These are phyloP conservation scores for Macquaria ambigua DNA, from an alignment of 2,113 vertebrate genomes.

Conservation along the genomic window DNA sequence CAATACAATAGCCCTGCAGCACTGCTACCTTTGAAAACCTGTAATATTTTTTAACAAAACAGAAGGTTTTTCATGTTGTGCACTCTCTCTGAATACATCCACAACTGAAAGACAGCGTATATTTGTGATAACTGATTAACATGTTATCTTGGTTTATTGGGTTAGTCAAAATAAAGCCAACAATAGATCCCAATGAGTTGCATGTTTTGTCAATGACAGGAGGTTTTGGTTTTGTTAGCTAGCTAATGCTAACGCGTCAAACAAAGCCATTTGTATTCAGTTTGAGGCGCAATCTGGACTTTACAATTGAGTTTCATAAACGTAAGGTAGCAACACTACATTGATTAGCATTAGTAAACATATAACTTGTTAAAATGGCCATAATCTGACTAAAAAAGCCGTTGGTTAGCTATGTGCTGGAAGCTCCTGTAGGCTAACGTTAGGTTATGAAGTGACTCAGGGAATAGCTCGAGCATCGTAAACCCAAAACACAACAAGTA, in stretches of 20 bases:
- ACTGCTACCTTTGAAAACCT: neutral
- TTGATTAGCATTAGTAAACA: fast-evolving
- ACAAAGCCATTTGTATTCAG: neutral
- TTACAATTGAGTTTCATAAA: neutral
- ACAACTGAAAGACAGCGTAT: neutral
- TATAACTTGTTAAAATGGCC: neutral
- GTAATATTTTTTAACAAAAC: neutral
- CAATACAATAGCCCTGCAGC: neutral
- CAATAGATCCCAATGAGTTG: neutral
- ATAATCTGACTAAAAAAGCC: neutral
- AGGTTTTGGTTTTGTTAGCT: constrained; percentile 29
- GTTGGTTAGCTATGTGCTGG: constrained; percentile 1
- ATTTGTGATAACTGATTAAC: neutral
- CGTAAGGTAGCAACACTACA: neutral
- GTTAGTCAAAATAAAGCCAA: neutral
- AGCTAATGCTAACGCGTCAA: constrained; percentile 39
- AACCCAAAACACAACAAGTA: neutral
- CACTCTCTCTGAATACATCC: neutral
- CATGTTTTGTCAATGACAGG: constrained; percentile 19
- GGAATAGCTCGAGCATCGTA: constrained; percentile 19
- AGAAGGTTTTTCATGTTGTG: too few relatives aligned
- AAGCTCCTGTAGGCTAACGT: constrained; percentile 34
- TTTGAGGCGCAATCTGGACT: neutral
- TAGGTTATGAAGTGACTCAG: constrained; percentile 66
- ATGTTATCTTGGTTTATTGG: neutral